phyloP scores from a whole-genome alignment of 2,113 vertebrate genomes.

The Psammodynastes pulverulentus region DNA sequence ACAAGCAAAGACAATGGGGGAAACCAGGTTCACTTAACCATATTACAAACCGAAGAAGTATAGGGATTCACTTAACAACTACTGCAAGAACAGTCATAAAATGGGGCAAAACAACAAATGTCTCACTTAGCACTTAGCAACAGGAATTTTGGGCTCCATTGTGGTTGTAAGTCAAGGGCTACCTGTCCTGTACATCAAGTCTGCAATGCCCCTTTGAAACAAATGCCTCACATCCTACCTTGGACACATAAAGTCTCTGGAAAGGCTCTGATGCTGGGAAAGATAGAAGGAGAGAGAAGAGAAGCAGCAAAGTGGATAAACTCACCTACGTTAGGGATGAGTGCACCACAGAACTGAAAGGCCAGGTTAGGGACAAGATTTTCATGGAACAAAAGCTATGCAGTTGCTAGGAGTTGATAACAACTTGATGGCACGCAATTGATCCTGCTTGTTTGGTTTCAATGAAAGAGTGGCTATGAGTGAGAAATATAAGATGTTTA shows the following conservation, averaged over 20 bases:
- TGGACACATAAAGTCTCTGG: neutral
- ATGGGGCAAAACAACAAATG: neutral
- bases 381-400: neutral
- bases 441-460: neutral
- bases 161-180: too few species aligned
- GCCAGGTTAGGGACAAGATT: neutral
- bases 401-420: neutral
- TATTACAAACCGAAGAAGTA: too few species aligned
- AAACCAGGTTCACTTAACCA: too few species aligned
- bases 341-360: neutral
- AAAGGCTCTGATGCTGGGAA: neutral
- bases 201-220: neutral
- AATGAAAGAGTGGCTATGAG: neutral
- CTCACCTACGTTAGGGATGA: neutral
- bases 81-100: neutral
- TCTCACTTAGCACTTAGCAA: neutral
- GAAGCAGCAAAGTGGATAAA: neutral
- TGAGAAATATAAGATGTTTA: neutral
- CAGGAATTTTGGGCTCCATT: neutral
- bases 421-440: neutral
- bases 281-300: neutral
- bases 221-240: neutral
- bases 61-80: neutral
- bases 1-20: too few species aligned
- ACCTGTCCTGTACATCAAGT: neutral